Base-by-base conservation (phyloP, 1,140 invertebrate genomes). In the Micrasema longulum region DNA sequence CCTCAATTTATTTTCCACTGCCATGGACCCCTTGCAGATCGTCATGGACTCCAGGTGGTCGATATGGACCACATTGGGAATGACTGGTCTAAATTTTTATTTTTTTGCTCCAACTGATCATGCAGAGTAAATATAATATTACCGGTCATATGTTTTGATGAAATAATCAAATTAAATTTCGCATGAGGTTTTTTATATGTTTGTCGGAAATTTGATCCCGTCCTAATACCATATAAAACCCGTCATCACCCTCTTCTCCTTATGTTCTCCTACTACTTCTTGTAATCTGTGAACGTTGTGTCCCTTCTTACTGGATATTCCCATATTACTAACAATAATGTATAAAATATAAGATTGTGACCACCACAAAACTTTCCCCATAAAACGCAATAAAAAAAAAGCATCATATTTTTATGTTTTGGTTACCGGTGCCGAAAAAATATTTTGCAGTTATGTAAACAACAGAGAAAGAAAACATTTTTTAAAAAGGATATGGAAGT, bases 261-360 rank as follows among this genome's bases (percentile, higher is more conserved):
- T 9, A n/a, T 16, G 26, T 38, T 31, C 53, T 16, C n/a, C 43
- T 45, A 52, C 48, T 52, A 20, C 20, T 41, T 1, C 36, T 48
- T n/a, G 63, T 65, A 65, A 65, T 65, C 63, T 65, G 63, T 65
- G 63, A 50, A 48, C 26, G 23, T 57, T 57, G 35, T 20, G n/a
- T 48, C 63, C 63, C 63, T 48, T 18, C 20, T 26, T 65, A 26
- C 48, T 9, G 12, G 48, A 53, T 67, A 65, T 48, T 65, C 43
- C 20, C 23, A 14, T 52, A 67, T 36, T 53, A 67, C 63, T 65
- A 10, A 53, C 11, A n/a, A 53, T 26, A 67, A 11, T 53, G 36
- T 50, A 35, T 41, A 67, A 67, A 14, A 12, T 23, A 23, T 53
- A n/a, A 11, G 50, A 6, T n/a, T 53, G 50, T 22, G 20, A 22